A percentile compares a stretch with the other conserved stretches of the same genome.
Evolutionary conservation across 2,113 vertebrate species (phyloP).

Genomic region (Plestiodon gilberti): DNA sequence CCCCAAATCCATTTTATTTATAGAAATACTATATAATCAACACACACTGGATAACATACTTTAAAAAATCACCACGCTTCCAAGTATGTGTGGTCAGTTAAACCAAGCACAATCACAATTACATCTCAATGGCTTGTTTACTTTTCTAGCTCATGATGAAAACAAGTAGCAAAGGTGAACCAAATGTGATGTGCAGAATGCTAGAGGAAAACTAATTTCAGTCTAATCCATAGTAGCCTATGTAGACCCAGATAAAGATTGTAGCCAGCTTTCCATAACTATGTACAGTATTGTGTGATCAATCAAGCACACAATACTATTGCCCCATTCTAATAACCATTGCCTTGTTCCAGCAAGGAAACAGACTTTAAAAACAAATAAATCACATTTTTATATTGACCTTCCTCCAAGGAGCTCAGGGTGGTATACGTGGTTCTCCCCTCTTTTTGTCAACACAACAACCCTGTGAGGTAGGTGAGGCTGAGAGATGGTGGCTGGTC

Average conservation of each 20-base stretch:
- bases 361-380: too few relatives aligned
- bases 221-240: constrained; percentile 6
- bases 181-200: background rate
- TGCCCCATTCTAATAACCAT: too few relatives aligned
- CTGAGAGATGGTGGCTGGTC: too few relatives aligned
- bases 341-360: too few relatives aligned
- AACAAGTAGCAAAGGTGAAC: background rate
- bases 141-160: background rate
- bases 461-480: too few relatives aligned
- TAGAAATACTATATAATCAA: background rate
- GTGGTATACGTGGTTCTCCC: too few relatives aligned
- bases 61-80: background rate
- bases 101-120: background rate
- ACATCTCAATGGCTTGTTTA: background rate
- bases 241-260: background rate
- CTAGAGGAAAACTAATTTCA: constrained; percentile 8
- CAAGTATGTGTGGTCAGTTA: background rate
- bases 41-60: background rate
- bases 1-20: background rate
- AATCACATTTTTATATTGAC: too few relatives aligned
- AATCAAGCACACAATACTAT: background rate
- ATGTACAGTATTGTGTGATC: background rate
- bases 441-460: too few relatives aligned
- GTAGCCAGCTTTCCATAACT: background rate
- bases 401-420: too few relatives aligned